A percentile compares a stretch with the other conserved stretches of the same genome.
Conservation (phyloP, 2,113 vertebrate species). For the crab-eating macaque (Macaca fascicularis) region DNA sequence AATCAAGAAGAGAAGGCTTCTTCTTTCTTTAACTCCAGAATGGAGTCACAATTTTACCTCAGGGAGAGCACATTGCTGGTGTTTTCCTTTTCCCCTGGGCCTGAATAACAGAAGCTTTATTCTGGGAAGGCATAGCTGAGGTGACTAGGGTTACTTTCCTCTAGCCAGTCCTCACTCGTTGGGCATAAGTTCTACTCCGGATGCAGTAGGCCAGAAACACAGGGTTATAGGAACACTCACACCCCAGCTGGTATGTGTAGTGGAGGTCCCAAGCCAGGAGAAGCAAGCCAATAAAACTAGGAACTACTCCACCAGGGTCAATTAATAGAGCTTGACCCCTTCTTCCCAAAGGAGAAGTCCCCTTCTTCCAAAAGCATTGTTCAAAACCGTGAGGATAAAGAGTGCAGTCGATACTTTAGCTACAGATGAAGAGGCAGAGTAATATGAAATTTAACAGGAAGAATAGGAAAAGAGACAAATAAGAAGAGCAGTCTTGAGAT, state of each 20-base stretch:
- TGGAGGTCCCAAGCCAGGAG: neutral
- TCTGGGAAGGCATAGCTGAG: neutral
- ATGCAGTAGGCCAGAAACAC: neutral
- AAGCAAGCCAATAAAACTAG: neutral
- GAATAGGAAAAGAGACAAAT: neutral
- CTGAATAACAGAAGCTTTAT: neutral
- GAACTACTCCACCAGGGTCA: rapidly evolving
- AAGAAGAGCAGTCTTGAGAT: neutral
- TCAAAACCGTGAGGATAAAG: neutral
- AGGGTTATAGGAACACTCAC: neutral
- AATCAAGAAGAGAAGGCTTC: neutral
- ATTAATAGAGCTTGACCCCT: neutral
- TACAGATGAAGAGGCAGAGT: neutral
- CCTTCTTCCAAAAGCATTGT: neutral
- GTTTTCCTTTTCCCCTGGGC: neutral
- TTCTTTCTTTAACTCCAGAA: neutral
- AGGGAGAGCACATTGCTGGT: neutral
- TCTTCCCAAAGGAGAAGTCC: too few species aligned
- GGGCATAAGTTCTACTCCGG: neutral
- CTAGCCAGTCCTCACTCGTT: rapidly evolving
- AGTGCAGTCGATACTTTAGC: neutral
- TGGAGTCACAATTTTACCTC: neutral
- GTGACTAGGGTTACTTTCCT: neutral
- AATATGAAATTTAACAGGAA: neutral
- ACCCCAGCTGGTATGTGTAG: neutral